Evolutionary conservation across 2,888 invertebrate genomes (phyloP).

Genomic region (Cryptosula pallasiana): DNA sequence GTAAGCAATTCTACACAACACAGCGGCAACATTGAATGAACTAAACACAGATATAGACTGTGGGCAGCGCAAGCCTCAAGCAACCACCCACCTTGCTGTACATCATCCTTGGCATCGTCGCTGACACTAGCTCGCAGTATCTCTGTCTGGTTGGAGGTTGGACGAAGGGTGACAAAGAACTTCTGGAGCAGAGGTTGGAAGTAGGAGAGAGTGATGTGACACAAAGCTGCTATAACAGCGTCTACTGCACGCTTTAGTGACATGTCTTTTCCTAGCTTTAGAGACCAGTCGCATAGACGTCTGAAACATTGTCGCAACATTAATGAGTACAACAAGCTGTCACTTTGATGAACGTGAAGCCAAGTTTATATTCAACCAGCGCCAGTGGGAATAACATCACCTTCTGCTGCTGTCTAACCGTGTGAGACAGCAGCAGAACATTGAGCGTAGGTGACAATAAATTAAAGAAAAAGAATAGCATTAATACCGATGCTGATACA

Average conservation of each 20-base stretch:
- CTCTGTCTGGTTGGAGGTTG: slow-evolving; percentile 4
- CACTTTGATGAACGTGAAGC: no score
- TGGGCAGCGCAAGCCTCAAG: no score
- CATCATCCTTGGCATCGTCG: slow-evolving; percentile 19
- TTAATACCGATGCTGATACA: no score
- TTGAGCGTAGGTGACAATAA: no score
- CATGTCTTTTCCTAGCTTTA: slow-evolving; percentile 64
- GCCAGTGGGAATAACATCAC: no score
- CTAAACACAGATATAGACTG: no score
- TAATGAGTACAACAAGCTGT: no score
- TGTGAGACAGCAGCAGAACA: no score
- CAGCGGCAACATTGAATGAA: not conserved
- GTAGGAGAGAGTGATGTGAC: slow-evolving; percentile 73
- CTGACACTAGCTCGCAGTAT: slow-evolving; percentile 8
- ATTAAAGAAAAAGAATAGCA: no score
- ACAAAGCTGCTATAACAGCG: slow-evolving; percentile 76
- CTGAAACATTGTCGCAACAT: no score
- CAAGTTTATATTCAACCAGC: no score
- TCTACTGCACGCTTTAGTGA: slow-evolving; percentile 75
- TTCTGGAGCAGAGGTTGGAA: slow-evolving; percentile 68
- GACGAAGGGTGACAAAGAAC: not conserved
- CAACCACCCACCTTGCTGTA: slow-evolving; percentile 17
- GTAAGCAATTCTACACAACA: slow-evolving; percentile 1
- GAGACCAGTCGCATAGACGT: slow-evolving; percentile 68
- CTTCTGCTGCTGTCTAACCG: no score